These are phyloP conservation scores for Sceloporus undulatus DNA, from an alignment of 2,113 vertebrate genomes.

Conservation along the genomic window DNA sequence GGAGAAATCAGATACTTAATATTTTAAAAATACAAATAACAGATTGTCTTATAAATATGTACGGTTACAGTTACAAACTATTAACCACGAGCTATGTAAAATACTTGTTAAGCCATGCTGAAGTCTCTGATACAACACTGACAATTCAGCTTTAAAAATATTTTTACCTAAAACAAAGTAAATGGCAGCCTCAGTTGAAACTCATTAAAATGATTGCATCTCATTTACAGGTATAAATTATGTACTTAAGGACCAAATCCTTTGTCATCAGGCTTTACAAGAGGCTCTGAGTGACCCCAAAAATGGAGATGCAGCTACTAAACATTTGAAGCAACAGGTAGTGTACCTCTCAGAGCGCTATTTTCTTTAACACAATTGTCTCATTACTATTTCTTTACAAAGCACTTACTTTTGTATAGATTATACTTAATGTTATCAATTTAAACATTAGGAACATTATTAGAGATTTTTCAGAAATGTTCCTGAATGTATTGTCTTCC, in stretches of 20 bases:
- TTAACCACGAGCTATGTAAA: background rate
- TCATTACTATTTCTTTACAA: background rate
- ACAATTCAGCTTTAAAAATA: background rate
- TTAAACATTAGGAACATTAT: background rate
- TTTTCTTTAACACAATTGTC: background rate
- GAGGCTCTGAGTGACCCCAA: constrained; percentile 88
- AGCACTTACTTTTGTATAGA: constrained; percentile 2
- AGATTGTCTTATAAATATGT: background rate
- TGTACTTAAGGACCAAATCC: constrained; percentile 76
- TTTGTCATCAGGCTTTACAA: constrained; percentile 85
- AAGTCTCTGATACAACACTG: background rate
- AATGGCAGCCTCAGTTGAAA: background rate
- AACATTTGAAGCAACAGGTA: constrained; percentile 97
- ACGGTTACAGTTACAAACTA: background rate
- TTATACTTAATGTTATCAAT: background rate
- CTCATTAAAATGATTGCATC: constrained; percentile 43
- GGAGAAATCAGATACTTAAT: background rate
- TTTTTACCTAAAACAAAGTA: background rate
- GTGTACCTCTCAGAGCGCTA: background rate
- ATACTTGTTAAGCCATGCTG: background rate
- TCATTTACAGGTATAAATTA: constrained; percentile 78
- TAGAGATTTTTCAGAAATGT: constrained; percentile 15
- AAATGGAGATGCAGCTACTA: constrained; percentile 91
- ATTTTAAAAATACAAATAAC: constrained; percentile 2
- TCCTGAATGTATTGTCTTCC: background rate